A percentile compares a stretch with the other conserved stretches of the same genome.
phyloP scores from a whole-genome alignment of 30 jellyfish, hydroid and myxozoan genomes.

The Mastigias papua region DNA sequence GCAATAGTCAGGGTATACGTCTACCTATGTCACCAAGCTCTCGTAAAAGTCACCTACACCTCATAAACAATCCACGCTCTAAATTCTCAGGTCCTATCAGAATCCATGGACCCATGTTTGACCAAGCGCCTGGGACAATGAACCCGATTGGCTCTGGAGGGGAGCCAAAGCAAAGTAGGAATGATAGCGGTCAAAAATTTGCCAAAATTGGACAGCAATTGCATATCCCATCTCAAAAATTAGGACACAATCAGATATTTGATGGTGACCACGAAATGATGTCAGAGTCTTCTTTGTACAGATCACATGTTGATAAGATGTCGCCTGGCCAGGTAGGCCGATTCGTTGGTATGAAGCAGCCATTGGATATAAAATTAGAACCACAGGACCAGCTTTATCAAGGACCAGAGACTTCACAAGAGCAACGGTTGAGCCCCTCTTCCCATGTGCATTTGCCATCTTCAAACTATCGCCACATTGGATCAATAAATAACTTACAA shows the following conservation, averaged over 20 bases:
- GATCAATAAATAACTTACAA: slow-evolving; percentile 3
- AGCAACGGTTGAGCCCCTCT: slow-evolving; percentile 34
- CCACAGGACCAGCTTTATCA: slow-evolving; percentile 61
- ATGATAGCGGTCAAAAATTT: not conserved
- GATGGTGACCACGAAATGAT: slow-evolving; percentile 28
- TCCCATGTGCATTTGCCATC: slow-evolving; percentile 62
- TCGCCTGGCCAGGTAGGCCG: slow-evolving; percentile 37
- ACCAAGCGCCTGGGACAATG: slow-evolving; percentile 76
- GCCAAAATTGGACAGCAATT: slow-evolving; percentile 26
- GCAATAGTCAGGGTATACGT: slow-evolving; percentile 57
- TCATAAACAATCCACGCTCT: slow-evolving; percentile 8
- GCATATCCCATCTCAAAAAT: slow-evolving; percentile 45
- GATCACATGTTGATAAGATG: slow-evolving; percentile 18
- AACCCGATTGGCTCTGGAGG: slow-evolving; percentile 45
- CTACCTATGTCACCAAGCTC: slow-evolving; percentile 60
- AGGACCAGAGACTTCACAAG: slow-evolving; percentile 30
- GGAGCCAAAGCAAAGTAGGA: slow-evolving; percentile 13
- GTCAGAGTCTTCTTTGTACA: slow-evolving; percentile 27
- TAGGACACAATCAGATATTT: not conserved
- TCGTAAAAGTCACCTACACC: not conserved
- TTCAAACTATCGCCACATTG: not conserved
- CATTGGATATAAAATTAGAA: slow-evolving; percentile 48
- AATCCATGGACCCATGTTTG: slow-evolving; percentile 77
- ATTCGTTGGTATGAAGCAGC: slow-evolving; percentile 26
- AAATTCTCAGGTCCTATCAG: slow-evolving; percentile 53